Base-by-base conservation (phyloP, 2,113 vertebrate species). In the Dipodomys merriami region DNA sequence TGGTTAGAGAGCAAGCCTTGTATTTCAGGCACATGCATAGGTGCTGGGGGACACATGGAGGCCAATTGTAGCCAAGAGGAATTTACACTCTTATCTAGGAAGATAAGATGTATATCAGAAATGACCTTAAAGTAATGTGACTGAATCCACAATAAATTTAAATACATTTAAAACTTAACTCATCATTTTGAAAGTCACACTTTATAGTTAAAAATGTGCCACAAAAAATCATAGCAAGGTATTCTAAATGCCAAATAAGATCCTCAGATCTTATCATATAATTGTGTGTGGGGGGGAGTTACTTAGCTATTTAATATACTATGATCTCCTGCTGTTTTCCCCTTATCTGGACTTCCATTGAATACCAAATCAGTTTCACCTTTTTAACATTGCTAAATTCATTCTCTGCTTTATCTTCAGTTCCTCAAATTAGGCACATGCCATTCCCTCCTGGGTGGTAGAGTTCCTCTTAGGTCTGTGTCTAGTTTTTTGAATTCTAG, bases 201-300 rank as follows among this genome's bases (percentile, higher is more conserved):
- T 46, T 93, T 86, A 15, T 57, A 39, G 65, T 53, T 80, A 89
- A 94, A 95, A 86, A 39, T 3, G 3, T 95, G 25, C 67, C 33
- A 53, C 4, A 88, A 15, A 49, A 72, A 83, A 83, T 88, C 29
- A 53, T 16, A 20, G 27, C 35, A 80, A 35, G n/a, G 46, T 25
- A 44, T 65, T 29, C 6, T 67, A 90, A 73, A 83, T 92, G 35
- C 46, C 90, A 78, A 86, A 35, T 69, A 39, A 74, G 23, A 12
- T 57, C 1, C 12, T 78, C 27, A 91, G 33, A 60, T 83, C 5
- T 35, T 86, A 83, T 30, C 15, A 72, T 27, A 33, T 60, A 69
- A 46, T 39, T 91, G 53, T 92, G 73, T 12, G 53, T 6, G 83
- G 68, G 53, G 84, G 68, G 76, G 49, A 18, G 39, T 73, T 64